Conservation (phyloP, 2,113 vertebrate species). For the rat (Rattus norvegicus) region DNA sequence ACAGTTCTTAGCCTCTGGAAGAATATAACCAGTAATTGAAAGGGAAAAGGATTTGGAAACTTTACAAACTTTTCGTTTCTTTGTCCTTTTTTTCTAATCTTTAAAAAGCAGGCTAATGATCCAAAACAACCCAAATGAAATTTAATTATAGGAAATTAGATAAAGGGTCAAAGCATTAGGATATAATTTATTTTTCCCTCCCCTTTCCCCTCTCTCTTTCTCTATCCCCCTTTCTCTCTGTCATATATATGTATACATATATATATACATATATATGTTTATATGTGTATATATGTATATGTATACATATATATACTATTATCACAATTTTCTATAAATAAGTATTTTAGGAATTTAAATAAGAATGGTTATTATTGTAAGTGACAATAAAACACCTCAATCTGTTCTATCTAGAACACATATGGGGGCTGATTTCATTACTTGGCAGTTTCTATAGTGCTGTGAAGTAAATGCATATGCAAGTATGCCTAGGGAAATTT, state of each 20-base stretch:
- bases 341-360: not conserved
- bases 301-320: not conserved
- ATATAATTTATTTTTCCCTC: not conserved
- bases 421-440: not conserved
- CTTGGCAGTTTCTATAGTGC: not conserved
- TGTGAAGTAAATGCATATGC: not conserved
- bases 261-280: not conserved
- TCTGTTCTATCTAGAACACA: not conserved
- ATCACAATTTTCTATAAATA: not conserved
- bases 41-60: not conserved
- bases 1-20: not conserved
- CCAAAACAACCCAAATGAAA: not conserved
- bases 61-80: not conserved
- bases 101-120: not conserved
- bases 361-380: not conserved
- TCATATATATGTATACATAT: not conserved
- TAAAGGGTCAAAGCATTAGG: not conserved
- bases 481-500: not conserved
- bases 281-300: fast-evolving
- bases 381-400: not conserved
- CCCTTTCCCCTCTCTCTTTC: too few relatives aligned
- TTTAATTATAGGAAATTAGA: not conserved
- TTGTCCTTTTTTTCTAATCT: not conserved
- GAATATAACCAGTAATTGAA: not conserved
- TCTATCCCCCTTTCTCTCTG: not conserved